Evolutionary conservation across 2,888 invertebrate species (phyloP), one percentile per base, ranked within the genome.

Genomic region (Taphrorychus bicolor): DNA sequence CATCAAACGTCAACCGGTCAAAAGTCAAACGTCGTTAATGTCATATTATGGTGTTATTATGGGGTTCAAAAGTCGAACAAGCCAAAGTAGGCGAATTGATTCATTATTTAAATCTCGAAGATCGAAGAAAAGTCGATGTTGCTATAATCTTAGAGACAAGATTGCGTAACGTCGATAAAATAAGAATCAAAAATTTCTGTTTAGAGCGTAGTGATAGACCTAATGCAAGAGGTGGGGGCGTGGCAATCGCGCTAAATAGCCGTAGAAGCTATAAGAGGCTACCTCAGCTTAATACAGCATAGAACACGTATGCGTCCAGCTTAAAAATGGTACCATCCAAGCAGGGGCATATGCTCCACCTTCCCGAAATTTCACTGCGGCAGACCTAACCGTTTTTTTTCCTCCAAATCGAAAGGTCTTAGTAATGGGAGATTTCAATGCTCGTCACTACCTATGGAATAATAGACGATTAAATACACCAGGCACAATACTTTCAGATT

Each of bases 61-160:
- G n/a, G n/a, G n/a, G n/a, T n/a, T n/a, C n/a, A n/a, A n/a, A n/a
- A n/a, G n/a, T n/a, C n/a, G n/a, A n/a, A n/a, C n/a, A n/a, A n/a
- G n/a, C n/a, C n/a, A n/a, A n/a, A n/a, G n/a, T n/a, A n/a, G n/a
- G n/a, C n/a, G n/a, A n/a, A n/a, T n/a, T n/a, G n/a, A n/a, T n/a
- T n/a, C n/a, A n/a, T n/a, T n/a, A n/a, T n/a, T n/a, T n/a, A n/a
- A n/a, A n/a, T n/a, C n/a, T n/a, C n/a, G n/a, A n/a, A n/a, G n/a
- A n/a, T n/a, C n/a, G n/a, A n/a, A n/a, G n/a, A n/a, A n/a, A n/a
- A 24, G 18, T 57, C 57, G 57, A 57, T 17, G 22, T 57, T 17
- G 41, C 41, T 14, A 40, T 57, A 32, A 17, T 57, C 40, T 16
- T 57, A 3, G 57, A 57, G 40, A 57, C 57, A 9, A 32, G 18